Percentiles rank a stretch among this genome's conserved stretches.
phyloP scores from a whole-genome alignment of 2,888 invertebrate genomes.

The Aromia moschata region DNA sequence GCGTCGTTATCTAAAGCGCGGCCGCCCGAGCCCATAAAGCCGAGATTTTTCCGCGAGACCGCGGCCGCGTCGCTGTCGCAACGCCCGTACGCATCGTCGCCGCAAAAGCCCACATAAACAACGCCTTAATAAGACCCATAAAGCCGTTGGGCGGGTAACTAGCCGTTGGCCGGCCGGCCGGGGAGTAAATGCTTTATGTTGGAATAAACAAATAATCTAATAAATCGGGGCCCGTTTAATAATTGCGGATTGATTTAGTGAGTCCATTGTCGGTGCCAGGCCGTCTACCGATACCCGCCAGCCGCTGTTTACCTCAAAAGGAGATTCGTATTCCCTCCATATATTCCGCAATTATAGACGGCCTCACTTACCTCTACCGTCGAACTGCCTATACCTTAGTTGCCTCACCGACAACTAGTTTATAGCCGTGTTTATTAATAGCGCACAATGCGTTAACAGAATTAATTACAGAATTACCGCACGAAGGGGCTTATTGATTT shows the following conservation, averaged over 20 bases:
- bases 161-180: conserved; percentile 30
- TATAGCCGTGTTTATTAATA: conserved; percentile 51
- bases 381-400: no score
- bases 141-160: conserved; percentile 42
- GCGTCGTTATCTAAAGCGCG: background rate
- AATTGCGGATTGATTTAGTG: conserved; percentile 59
- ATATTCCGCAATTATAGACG: conserved; percentile 49
- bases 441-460: conserved; percentile 48
- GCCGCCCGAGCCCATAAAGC: background rate
- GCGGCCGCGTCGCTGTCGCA: conserved; percentile 19
- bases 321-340: conserved; percentile 46
- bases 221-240: conserved; percentile 56
- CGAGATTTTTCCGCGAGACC: conserved; percentile 1
- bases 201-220: conserved; percentile 55
- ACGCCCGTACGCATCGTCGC: conserved; percentile 35
- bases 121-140: conserved; percentile 42
- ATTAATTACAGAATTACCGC: conserved; percentile 52
- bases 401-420: conserved; percentile 48
- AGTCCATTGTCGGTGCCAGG: conserved; percentile 61
- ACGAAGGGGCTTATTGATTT: conserved; percentile 46
- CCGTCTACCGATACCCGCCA: conserved; percentile 55
- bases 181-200: conserved; percentile 45
- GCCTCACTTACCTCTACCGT: conserved; percentile 45
- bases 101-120: conserved; percentile 41
- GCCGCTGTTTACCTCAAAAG: conserved; percentile 57